Evolutionary conservation across 1,140 invertebrate species (phyloP), one percentile per base, ranked within the genome.

Genomic region (Leptonema lineaticorne): DNA sequence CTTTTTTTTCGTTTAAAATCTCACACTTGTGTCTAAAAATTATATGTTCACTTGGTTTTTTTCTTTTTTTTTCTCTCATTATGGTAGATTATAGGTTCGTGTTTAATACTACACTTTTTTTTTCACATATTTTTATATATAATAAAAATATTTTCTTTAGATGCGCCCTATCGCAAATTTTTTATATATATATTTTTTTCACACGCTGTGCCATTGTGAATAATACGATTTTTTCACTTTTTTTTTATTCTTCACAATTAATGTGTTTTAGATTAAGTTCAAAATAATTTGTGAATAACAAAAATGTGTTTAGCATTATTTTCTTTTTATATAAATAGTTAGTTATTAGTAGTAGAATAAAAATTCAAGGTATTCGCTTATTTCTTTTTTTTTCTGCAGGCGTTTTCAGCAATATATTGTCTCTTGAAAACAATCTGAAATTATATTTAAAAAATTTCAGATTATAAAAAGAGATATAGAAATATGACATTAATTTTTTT

Each of bases 21-120:
- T 64, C 62, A 50, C 62, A 66, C 63, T 29, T 66, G 48, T 66
- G 48, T 66, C 53, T 66, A 56, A 66, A 66, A 66, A 24, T n/a
- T 57, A 29, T 56, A 66, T 66, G 63, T 66, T 53, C 50, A 53
- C 50, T 53, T 53, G 11, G 37, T 48, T 63, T 48, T n/a, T n/a
- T n/a, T n/a, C n/a, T n/a, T 63, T 63, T 6, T 58, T 58, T 28
- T 28, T 56, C 26, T 56, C 26, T 60, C 33, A 64, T 63, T 29
- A 8, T 50, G 50, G 62, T 64, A 64, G 62, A 64, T 20, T 6
- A 64, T 64, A 64, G 62, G 62, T 27, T 24, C 37, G 33, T 62
- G 59, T 62, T 58, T 28, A 58, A 26, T 58, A 45, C 37, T 3
- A 45, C 16, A n/a, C 16, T 45, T 33, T 33, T 45, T 45, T 53